Evolutionary conservation across 2,113 vertebrate genomes (phyloP).

Genomic region (Melanotaenia duboulayi): DNA sequence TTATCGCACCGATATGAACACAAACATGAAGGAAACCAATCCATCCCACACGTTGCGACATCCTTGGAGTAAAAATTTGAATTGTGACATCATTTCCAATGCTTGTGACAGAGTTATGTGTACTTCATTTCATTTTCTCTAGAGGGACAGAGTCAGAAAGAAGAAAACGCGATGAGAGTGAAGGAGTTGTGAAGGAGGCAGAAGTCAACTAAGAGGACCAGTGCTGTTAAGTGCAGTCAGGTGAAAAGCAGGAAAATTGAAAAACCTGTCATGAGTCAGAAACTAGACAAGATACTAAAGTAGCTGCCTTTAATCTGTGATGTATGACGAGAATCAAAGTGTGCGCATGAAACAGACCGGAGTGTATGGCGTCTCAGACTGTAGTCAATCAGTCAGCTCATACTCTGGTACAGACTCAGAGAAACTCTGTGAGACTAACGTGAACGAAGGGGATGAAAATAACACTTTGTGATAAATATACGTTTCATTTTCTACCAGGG

Average conservation of each 20-base stretch:
- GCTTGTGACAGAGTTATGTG: not conserved
- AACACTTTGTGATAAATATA: not conserved
- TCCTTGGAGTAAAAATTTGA: constrained; percentile 16
- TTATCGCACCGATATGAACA: not conserved
- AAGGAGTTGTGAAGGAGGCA: not conserved
- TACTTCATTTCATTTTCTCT: not conserved
- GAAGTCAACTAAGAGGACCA: not conserved
- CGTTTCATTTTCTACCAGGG: too few species aligned
- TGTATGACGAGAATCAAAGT: constrained; percentile 33
- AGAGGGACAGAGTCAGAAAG: constrained; percentile 1
- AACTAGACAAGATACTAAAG: constrained; percentile 61
- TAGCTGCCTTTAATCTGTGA: constrained; percentile 44
- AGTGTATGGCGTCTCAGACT: constrained; percentile 35
- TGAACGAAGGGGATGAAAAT: constrained; percentile 1
- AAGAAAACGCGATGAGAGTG: constrained; percentile 25
- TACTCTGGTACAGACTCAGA: not conserved
- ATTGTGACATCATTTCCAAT: constrained; percentile 31
- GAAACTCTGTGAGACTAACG: not conserved
- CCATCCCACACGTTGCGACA: not conserved
- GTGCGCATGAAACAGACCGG: constrained; percentile 25
- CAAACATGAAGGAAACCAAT: not conserved
- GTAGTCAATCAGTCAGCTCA: constrained; percentile 38
- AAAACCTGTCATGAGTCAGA: constrained; percentile 63
- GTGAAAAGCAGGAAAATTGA: constrained; percentile 67
- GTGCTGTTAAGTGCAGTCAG: constrained; percentile 59